Base-by-base conservation (phyloP, 2,888 invertebrate genomes). In the Himalopsyche kuldschensis region DNA sequence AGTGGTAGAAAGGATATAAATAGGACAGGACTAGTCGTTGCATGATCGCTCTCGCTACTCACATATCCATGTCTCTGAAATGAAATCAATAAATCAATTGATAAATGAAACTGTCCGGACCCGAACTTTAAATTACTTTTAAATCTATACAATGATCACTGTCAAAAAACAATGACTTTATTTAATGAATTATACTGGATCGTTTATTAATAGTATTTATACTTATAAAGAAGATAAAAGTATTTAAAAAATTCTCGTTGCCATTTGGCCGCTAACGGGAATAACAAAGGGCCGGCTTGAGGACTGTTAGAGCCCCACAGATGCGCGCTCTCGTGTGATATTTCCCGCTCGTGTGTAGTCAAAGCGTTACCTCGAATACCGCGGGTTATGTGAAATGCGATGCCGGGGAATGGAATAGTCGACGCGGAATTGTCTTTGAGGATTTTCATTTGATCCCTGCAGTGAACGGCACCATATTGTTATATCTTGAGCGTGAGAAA, bases 401-500 rank as follows among this genome's bases (percentile, higher is more conserved):
- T 69, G 69, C 69, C 24, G 27, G 30, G 30, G 24, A 69, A 69
- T 15, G 24, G 24, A 69, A 69, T 30, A 27, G 1, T 27, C 69
- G 69, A 27, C 6, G 69, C 69, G 69, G 69, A 30, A 69, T 69
- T 27, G 27, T 30, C 69, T 69, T 2, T 69, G 69, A 69, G 69
- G 69, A 69, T 69, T 69, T 69, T 69, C 69, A 30, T 69, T 69
- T 69, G 69, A 69, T 69, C 69, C 69, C 69, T 84, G 82, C 86
- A 88, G 87, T 88, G 88, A 87, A 88, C 85, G 85, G 84, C 82
- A 84, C 87, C 87, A 84, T 15, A 41, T 41, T 41, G 41, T 41
- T 82, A 80, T 87, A 87, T 85, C 87, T 83, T 75, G 86, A 84
- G 79, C 86, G 83, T 89, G 87, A 88, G 88, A 89, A 88, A 88